Conservation (phyloP, 2,113 vertebrate species). For the Aplodontia rufa region DNA sequence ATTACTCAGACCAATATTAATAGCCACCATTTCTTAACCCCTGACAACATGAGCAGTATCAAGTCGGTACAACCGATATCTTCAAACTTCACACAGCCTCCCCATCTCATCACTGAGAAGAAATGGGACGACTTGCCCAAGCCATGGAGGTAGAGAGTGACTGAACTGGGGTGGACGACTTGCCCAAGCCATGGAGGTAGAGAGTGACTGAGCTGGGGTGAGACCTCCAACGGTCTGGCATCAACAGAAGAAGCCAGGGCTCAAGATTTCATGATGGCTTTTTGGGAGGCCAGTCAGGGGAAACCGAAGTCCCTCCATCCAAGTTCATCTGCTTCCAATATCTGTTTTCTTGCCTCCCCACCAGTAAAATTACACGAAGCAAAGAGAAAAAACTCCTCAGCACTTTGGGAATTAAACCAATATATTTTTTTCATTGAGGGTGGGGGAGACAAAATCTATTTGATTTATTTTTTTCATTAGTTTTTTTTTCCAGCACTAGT, state of each 20-base stretch:
- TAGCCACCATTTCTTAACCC: background rate
- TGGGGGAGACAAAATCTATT: too few relatives aligned
- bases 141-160: background rate
- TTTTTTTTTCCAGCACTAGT: too few relatives aligned
- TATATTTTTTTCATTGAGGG: background rate
- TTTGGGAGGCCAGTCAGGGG: background rate
- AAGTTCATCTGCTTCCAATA: background rate
- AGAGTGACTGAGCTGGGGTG: background rate
- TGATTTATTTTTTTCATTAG: too few relatives aligned
- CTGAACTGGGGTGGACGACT: background rate
- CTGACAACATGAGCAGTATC: fast-evolving
- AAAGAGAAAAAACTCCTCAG: background rate
- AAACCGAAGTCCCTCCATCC: background rate
- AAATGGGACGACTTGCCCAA: background rate
- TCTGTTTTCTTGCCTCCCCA: background rate
- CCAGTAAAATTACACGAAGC: background rate
- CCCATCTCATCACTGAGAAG: fast-evolving
- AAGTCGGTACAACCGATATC: background rate
- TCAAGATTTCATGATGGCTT: background rate
- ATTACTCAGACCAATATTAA: background rate
- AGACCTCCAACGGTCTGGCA: background rate
- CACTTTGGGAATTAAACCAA: background rate
- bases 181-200: background rate
- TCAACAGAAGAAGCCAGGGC: background rate
- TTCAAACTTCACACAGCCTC: background rate